Percentiles rank a stretch among this genome's conserved stretches.
These are phyloP conservation scores for Netelia fuscicornis DNA, from an alignment of 2,888 invertebrate species.

Conservation along the genomic window DNA sequence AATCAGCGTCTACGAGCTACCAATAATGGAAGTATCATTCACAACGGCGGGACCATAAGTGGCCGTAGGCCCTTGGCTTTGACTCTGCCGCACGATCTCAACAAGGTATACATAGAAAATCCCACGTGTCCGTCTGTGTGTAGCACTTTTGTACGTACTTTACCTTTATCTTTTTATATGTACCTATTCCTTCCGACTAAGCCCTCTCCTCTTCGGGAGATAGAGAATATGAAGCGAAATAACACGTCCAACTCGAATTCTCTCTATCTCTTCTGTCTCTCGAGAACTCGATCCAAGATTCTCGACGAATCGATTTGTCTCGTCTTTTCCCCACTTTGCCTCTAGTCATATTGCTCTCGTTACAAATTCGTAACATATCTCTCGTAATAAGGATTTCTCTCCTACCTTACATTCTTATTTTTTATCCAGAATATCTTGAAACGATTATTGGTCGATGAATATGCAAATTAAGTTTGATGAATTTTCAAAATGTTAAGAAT, in stretches of 20 bases:
- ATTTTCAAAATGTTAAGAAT: not conserved
- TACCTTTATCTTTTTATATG: not conserved
- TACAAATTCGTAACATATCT: slow-evolving; percentile 62
- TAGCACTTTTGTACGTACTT: not conserved
- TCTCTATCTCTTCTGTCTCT: slow-evolving; percentile 5
- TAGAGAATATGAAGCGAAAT: slow-evolving; percentile 39
- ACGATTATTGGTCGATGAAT: slow-evolving; percentile 25
- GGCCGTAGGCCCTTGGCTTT: slow-evolving; percentile 87
- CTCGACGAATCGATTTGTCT: slow-evolving; percentile 57
- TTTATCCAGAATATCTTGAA: not conserved
- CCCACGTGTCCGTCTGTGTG: not conserved
- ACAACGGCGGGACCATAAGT: slow-evolving; percentile 93
- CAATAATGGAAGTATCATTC: slow-evolving; percentile 93
- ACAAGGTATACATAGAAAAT: slow-evolving; percentile 76
- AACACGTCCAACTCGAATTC: slow-evolving; percentile 34
- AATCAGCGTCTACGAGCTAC: slow-evolving; percentile 91
- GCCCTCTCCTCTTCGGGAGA: not conserved
- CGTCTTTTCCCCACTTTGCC: slow-evolving; percentile 23
- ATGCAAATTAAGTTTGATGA: not conserved
- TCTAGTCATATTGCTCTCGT: slow-evolving; percentile 55
- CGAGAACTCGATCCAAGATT: slow-evolving; percentile 26
- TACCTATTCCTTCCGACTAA: not conserved
- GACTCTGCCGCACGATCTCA: slow-evolving; percentile 81
- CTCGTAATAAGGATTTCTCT: slow-evolving; percentile 8
- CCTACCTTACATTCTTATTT: not conserved